Conservation (phyloP, 2,113 vertebrate genomes). For the Galemys pyrenaicus region DNA sequence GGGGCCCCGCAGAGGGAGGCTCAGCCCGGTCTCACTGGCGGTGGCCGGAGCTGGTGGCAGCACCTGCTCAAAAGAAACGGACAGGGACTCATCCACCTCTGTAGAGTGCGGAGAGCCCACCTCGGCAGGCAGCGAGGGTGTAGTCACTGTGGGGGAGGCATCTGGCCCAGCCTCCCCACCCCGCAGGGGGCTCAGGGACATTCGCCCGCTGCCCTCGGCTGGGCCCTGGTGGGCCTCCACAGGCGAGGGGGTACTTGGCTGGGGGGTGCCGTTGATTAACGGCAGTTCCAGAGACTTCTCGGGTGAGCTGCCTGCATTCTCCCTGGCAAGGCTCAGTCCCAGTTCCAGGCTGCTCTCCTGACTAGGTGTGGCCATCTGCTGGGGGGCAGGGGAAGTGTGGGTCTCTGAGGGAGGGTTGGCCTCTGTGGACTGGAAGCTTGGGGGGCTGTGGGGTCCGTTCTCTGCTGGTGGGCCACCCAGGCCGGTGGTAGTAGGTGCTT, state of each 20-base stretch:
- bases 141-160: conserved; percentile 89
- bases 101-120: conserved; percentile 93
- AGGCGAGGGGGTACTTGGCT: conserved; percentile 89
- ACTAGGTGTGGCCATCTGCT: conserved; percentile 84
- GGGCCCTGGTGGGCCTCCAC: conserved; percentile 72
- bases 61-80: conserved; percentile 93
- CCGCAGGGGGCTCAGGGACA: conserved; percentile 89
- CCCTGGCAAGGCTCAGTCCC: conserved; percentile 87
- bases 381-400: conserved; percentile 83
- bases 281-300: conserved; percentile 89
- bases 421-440: conserved; percentile 80
- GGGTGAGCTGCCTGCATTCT: conserved; percentile 85
- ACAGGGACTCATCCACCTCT: conserved; percentile 93
- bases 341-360: conserved; percentile 86
- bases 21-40: conserved; percentile 71
- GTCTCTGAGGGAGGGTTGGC: conserved; percentile 70
- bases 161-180: conserved; percentile 83
- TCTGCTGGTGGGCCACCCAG: not conserved
- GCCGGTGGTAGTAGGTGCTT: not conserved
- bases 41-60: conserved; percentile 79
- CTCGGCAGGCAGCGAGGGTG: conserved; percentile 91
- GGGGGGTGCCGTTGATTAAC: conserved; percentile 83
- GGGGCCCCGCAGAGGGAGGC: conserved; percentile 87
- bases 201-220: conserved; percentile 37
- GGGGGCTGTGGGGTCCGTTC: conserved; percentile 82